Conservation (phyloP, 2,888 invertebrate species). For the Plusia festucae region DNA sequence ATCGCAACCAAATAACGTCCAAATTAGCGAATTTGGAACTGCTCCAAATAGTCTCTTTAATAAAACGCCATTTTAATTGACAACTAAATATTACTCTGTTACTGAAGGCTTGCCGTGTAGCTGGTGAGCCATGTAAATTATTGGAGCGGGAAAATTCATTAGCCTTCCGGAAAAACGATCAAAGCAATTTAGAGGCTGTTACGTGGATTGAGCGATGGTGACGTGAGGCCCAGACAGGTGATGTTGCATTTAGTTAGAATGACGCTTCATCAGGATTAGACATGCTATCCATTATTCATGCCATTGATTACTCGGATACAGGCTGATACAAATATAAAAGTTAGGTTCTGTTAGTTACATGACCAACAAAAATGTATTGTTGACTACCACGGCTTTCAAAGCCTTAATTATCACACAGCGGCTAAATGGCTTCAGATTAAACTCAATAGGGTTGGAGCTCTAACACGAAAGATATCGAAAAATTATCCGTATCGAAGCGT, state of each 20-base stretch:
- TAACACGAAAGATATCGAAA: too few relatives aligned
- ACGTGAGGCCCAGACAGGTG: slow-evolving; percentile 50
- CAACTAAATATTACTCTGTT: slow-evolving; percentile 64
- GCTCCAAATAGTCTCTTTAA: slow-evolving; percentile 53
- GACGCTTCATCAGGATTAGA: slow-evolving; percentile 21
- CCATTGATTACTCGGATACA: slow-evolving; percentile 5
- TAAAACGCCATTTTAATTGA: slow-evolving; percentile 63
- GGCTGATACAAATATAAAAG: slow-evolving; percentile 1
- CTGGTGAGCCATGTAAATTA: slow-evolving; percentile 73
- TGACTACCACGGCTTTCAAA: too few relatives aligned
- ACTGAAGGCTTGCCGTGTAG: slow-evolving; percentile 52
- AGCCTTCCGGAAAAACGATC: slow-evolving; percentile 87
- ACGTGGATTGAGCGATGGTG: slow-evolving; percentile 69
- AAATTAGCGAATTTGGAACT: slow-evolving; percentile 48
- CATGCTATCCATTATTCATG: slow-evolving; percentile 29
- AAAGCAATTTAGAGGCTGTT: slow-evolving; percentile 85
- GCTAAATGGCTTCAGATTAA: background rate
- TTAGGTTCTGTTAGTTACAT: too few relatives aligned
- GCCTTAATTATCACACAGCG: background rate
- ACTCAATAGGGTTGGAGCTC: background rate
- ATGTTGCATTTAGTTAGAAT: slow-evolving; percentile 37
- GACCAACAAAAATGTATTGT: too few relatives aligned
- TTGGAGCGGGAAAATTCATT: slow-evolving; percentile 85
- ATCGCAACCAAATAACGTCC: slow-evolving; percentile 37
- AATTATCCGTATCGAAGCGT: too few relatives aligned